Base-by-base conservation (phyloP, 2,888 invertebrate species). In the Drosophila anomelani region DNA sequence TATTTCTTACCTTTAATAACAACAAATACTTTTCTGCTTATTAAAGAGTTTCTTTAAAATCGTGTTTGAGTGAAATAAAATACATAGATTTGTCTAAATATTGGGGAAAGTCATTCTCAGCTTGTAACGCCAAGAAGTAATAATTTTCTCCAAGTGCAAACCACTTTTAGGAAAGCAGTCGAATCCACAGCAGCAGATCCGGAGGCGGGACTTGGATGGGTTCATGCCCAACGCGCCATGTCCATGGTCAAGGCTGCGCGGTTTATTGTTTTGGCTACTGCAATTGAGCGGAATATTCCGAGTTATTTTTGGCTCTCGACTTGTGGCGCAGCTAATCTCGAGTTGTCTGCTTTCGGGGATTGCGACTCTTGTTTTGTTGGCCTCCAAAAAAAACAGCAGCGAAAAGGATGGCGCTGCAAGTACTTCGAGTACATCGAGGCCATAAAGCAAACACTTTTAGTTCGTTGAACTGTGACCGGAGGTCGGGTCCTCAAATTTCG, bases 381-480 rank as follows among this genome's bases (percentile, higher is more conserved):
- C 34, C 29, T 34, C 20, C n/a, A 9, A 17, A 5, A 46, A 44
- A 23, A n/a, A 44, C 41, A 38, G 39, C 32, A 34, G 17, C 29
- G 26, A 26, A 43, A 63, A 43, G 51, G 51, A 34, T 43, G 29
- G 64, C 15, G 51, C 55, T 55, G 71, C 76, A 57, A 74, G 74
- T 80, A 63, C 82, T 39, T 59, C 44, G 46, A 73, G 79, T 67
- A 82, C 75, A 75, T 64, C 62, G 71, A 64, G 82, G 72, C 74
- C 77, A 88, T 86, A 88, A 86, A 88, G 76, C 81, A 88, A 88
- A 78, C 84, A 84, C 88, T 84, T 84, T 86, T 78, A 70, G 84
- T 88, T 84, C 88, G 86, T 84, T 84, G 84, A 84, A 84, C 84
- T 84, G 84, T 76, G 81, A 78, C 67, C 84, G 78, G 66, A 53